Conservation (phyloP, 1,140 invertebrate genomes). For the Drosophila persimilis region DNA sequence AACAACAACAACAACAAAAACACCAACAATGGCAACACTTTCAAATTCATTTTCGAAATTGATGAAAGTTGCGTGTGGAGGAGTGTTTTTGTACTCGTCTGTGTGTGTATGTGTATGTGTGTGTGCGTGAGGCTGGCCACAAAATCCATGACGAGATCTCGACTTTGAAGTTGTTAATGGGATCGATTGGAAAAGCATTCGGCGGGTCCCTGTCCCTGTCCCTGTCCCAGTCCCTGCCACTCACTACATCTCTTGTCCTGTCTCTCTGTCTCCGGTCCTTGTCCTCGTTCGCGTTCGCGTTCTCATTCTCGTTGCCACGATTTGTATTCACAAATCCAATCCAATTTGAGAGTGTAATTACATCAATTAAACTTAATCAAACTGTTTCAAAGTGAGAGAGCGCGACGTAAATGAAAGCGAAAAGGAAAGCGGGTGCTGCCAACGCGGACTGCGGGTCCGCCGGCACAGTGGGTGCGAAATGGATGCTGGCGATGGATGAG, state of each 20-base stretch:
- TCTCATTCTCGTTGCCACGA: constrained; percentile 6
- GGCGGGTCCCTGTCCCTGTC: not conserved
- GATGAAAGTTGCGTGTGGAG: constrained; percentile 61
- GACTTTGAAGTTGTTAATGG: constrained; percentile 71
- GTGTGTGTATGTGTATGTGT: constrained; percentile 6
- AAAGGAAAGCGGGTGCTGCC: constrained; percentile 10
- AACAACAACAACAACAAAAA: constrained; percentile 16
- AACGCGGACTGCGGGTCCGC: not conserved
- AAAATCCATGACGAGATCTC: constrained; percentile 59
- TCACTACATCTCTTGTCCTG: not conserved
- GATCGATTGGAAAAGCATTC: constrained; percentile 52
- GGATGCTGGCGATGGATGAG: no score
- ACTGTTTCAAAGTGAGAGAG: constrained; percentile 71
- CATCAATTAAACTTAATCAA: constrained; percentile 82
- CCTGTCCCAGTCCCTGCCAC: not conserved
- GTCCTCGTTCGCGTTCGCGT: constrained; percentile 18
- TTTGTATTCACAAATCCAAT: constrained; percentile 80
- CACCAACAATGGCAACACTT: constrained; percentile 63
- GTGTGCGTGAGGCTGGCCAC: constrained; percentile 17
- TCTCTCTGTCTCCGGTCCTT: not conserved
- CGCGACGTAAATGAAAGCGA: constrained; percentile 58
- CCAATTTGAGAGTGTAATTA: constrained; percentile 79
- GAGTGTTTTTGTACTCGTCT: not conserved
- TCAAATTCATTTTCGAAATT: constrained; percentile 80
- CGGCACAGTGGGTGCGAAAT: constrained; percentile 18